A percentile compares a stretch with the other conserved stretches of the same genome.
These are phyloP conservation scores for Buceros bicornis DNA, from an alignment of 2,797 vertebrate genomes.

Conservation along the genomic window DNA sequence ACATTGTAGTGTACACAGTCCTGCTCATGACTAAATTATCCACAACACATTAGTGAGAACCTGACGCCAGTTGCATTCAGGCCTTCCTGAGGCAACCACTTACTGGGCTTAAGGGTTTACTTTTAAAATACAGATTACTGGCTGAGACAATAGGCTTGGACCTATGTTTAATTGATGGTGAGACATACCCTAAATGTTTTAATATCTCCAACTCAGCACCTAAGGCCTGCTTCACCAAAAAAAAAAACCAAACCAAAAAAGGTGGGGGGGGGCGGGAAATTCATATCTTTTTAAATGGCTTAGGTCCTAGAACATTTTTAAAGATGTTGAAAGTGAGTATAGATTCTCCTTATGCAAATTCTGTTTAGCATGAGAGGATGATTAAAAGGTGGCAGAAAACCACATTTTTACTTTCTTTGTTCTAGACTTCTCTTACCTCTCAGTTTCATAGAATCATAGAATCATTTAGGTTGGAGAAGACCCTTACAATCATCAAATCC, in stretches of 20 bases:
- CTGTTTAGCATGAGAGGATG: neutral
- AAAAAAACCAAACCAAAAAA: neutral
- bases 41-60: neutral
- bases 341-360: neutral
- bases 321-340: neutral
- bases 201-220: neutral
- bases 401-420: neutral
- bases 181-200: neutral
- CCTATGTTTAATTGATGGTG: neutral
- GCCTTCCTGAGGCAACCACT: slow-evolving; percentile 3
- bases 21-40: neutral
- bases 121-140: neutral
- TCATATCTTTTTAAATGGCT: neutral
- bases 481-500: neutral
- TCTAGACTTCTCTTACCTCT: neutral
- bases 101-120: neutral
- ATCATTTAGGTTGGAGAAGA: neutral
- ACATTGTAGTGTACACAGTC: neutral
- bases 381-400: neutral
- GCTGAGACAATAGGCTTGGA: neutral
- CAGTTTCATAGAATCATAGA: neutral
- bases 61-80: neutral
- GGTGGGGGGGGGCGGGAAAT: neutral
- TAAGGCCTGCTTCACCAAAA: neutral
- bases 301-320: neutral